A percentile compares a stretch with the other conserved stretches of the same genome.
These are phyloP conservation scores for Catocala sponsa DNA, from an alignment of 2,888 invertebrate species.

Conservation along the genomic window DNA sequence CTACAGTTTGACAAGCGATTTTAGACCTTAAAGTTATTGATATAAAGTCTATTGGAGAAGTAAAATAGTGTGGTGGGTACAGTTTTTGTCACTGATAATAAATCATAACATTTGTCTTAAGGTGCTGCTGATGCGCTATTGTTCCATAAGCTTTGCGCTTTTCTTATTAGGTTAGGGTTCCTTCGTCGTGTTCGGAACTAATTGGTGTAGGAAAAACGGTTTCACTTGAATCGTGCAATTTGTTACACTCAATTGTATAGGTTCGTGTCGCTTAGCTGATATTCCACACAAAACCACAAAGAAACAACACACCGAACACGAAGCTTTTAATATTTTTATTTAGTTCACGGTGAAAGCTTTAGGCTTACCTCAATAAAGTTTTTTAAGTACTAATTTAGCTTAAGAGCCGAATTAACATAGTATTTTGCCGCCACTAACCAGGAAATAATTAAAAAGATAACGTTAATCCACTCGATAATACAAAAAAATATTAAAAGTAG, in stretches of 20 bases:
- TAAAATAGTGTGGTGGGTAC: background rate
- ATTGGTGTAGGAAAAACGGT: background rate
- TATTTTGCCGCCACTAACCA: background rate
- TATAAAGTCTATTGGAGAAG: constrained; percentile 19
- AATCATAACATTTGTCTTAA: constrained; percentile 80
- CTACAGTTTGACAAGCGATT: constrained; percentile 13
- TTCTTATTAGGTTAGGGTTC: constrained; percentile 28
- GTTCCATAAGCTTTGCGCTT: constrained; percentile 57
- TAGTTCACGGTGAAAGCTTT: background rate
- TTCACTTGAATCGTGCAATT: background rate
- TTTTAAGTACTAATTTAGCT: background rate
- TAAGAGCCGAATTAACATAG: background rate
- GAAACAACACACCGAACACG: background rate
- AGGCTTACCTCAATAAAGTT: too few species aligned
- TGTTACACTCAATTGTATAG: background rate
- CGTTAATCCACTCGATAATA: background rate
- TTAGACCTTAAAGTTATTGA: background rate
- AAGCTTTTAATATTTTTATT: too few species aligned
- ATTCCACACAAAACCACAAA: background rate
- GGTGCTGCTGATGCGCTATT: constrained; percentile 78
- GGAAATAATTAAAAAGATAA: constrained; percentile 3
- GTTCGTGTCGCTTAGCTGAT: background rate
- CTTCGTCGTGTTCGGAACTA: constrained; percentile 1
- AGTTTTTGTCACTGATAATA: constrained; percentile 71
- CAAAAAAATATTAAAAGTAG: background rate